These are phyloP conservation scores for Tanaodytes sp. DNA, from an alignment of 2,888 invertebrate genomes.

Conservation along the genomic window DNA sequence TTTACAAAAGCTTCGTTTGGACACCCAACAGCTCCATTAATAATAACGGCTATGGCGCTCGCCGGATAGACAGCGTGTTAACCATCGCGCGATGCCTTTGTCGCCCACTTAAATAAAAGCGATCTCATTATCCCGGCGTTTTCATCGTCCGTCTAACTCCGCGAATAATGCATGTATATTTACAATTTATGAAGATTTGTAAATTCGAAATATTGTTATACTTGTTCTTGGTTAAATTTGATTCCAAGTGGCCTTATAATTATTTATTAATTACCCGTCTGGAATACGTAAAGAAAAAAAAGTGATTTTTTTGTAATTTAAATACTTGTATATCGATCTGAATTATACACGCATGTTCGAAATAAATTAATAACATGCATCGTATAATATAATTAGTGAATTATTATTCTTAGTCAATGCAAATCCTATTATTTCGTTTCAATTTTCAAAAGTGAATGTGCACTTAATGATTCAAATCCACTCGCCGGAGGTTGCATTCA, in stretches of 20 bases:
- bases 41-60: slow-evolving; percentile 14
- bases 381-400: not conserved
- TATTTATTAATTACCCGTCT: too few relatives aligned
- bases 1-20: slow-evolving; percentile 14
- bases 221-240: too few relatives aligned
- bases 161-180: too few relatives aligned
- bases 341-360: too few relatives aligned
- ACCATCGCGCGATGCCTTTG: slow-evolving; percentile 11
- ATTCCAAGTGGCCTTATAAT: too few relatives aligned
- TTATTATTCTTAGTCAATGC: not conserved
- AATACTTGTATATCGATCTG: too few relatives aligned
- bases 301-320: too few relatives aligned
- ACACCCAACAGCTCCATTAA: slow-evolving; percentile 19
- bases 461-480: not conserved
- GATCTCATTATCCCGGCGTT: slow-evolving; percentile 9
- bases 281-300: too few relatives aligned
- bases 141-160: not conserved
- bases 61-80: slow-evolving; percentile 18
- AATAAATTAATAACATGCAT: too few relatives aligned
- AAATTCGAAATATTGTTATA: too few relatives aligned
- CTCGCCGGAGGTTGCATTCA: not conserved
- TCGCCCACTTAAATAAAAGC: slow-evolving; percentile 23
- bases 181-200: too few relatives aligned
- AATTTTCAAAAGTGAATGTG: not conserved
- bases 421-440: not conserved